Evolutionary conservation across 1,140 invertebrate species (phyloP), one percentile per base, ranked within the genome.

Genomic region (Lepeophtheirus salmonis): DNA sequence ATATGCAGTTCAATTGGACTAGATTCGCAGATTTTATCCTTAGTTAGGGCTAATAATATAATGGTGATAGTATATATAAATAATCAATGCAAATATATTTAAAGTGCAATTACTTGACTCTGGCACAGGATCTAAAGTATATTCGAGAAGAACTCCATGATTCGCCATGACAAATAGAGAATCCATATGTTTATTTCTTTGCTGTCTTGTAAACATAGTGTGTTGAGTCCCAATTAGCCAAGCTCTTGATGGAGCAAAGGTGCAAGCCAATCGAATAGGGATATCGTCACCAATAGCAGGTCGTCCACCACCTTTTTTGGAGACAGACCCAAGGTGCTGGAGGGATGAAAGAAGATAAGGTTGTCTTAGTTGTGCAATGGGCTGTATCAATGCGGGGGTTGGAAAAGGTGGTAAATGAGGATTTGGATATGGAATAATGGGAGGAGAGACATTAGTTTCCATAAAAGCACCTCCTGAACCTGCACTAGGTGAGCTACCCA

Each of bases 151-250:
- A 60, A 78, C 81, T 21, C 89, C 90, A 67, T 84, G 81, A 64
- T 84, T 86, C 41, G 85, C 83, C 79, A 91, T 85, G 1, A 95
- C 78, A 69, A 90, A 95, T 1, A 96, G 74, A 16, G 88, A 86
- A 67, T 90, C 86, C 2, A 85, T 78, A 24, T 63, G 73, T 68
- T 70, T 78, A 71, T 56, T 75, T 26, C 69, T 67, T 67, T 74
- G 64, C 64, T 65, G 72, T 75, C 60, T 58, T 60, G 60, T 24
- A 52, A 65, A 63, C 61, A 69, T 54, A 65, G 68, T 74, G 61
- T 52, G 68, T 12, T 83, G 77, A 50, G 70, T 71, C 12, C 71
- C 73, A 25, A 70, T 69, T 17, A 82, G 74, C 81, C 82, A 83
- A 1, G 83, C 81, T 54, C 85, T 72, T 1, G 83, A 77, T 22